These are phyloP conservation scores for Chrysotoxum bicinctum DNA, from an alignment of 2,888 invertebrate species.

Conservation along the genomic window DNA sequence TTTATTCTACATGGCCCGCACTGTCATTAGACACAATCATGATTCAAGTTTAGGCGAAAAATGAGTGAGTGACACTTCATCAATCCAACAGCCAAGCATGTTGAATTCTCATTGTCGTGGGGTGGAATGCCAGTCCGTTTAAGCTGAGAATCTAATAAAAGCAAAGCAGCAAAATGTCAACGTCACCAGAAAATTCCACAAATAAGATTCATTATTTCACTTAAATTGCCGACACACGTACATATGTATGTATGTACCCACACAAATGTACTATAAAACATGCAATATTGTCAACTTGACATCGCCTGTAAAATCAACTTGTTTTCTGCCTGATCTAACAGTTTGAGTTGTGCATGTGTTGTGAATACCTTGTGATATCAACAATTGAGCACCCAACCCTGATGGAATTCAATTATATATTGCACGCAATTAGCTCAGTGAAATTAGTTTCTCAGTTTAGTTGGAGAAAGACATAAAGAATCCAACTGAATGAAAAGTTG, in stretches of 20 bases:
- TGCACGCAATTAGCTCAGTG: conserved; percentile 34
- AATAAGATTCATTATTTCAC: conserved; percentile 49
- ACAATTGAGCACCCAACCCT: conserved; percentile 2
- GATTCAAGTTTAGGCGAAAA: neutral
- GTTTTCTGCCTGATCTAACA: conserved; percentile 15
- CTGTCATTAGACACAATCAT: neutral
- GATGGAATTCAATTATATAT: conserved; percentile 36
- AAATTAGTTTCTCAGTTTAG: conserved; percentile 48
- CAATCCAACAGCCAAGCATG: neutral
- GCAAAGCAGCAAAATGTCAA: conserved; percentile 3
- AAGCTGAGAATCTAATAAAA: conserved; percentile 48
- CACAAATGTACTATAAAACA: neutral
- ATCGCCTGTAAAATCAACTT: conserved; percentile 51
- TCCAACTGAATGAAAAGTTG: neutral
- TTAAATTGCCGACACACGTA: conserved; percentile 8
- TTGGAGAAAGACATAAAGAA: conserved; percentile 17
- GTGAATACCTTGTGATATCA: neutral
- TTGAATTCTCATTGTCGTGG: conserved; percentile 21
- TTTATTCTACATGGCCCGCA: neutral
- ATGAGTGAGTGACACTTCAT: neutral
- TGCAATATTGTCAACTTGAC: conserved; percentile 59
- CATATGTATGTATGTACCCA: no score
- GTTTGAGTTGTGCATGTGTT: neutral
- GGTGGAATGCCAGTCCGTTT: neutral
- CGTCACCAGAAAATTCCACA: conserved; percentile 61